Percentiles rank a stretch among this genome's conserved stretches.
Conservation (phyloP, 2,797 vertebrate species). For the Typhlichthys eigenmanni region DNA sequence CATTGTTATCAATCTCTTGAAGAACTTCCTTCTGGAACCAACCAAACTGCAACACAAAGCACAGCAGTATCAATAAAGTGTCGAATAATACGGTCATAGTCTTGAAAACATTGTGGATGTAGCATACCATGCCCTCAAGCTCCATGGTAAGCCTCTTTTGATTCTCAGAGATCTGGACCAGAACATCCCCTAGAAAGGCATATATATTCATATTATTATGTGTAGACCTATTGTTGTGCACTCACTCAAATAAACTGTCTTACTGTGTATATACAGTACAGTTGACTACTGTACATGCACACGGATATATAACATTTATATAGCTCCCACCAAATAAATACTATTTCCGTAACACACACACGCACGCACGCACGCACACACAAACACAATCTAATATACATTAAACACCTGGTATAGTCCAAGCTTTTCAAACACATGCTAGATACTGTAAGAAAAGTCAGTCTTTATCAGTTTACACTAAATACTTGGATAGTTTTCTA, state of each 20-base stretch:
- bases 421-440: not conserved
- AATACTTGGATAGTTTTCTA: slow-evolving; percentile 14
- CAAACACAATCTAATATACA: not conserved
- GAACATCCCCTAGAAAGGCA: slow-evolving; percentile 82
- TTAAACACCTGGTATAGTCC: not conserved
- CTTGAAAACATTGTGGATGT: not conserved
- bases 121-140: slow-evolving; percentile 86
- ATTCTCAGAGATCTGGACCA: slow-evolving; percentile 88
- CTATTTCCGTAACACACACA: slow-evolving; percentile 7
- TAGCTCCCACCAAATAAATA: not conserved
- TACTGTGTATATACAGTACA: not conserved
- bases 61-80: not conserved
- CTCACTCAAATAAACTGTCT: too few relatives aligned
- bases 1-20: slow-evolving; percentile 88
- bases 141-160: slow-evolving; percentile 85
- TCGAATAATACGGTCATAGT: not conserved
- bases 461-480: slow-evolving; percentile 7
- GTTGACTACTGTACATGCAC: not conserved
- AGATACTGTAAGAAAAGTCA: not conserved
- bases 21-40: slow-evolving; percentile 86
- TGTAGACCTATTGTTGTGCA: too few relatives aligned
- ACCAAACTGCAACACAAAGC: slow-evolving; percentile 76
- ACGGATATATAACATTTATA: not conserved
- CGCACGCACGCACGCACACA: slow-evolving; percentile 7
- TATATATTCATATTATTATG: not conserved